Evolutionary conservation across 1,140 invertebrate species (phyloP).

Genomic region (Radopholus similis): DNA sequence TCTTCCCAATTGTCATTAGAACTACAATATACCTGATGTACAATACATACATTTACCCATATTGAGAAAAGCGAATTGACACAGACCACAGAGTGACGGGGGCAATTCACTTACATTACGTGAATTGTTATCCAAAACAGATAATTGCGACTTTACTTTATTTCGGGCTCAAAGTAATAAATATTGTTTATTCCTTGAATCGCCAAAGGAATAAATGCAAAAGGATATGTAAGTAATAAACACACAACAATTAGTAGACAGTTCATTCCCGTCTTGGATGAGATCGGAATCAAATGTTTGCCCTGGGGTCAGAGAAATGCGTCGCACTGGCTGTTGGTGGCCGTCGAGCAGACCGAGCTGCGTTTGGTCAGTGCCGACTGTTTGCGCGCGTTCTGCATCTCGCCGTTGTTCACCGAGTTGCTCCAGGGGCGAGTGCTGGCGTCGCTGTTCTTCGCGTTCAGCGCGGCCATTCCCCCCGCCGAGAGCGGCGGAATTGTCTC

Average conservation of each 20-base stretch:
- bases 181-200: too few relatives aligned
- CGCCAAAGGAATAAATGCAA: not conserved
- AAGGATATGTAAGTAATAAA: not conserved
- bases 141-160: too few relatives aligned
- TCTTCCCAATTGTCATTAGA: too few relatives aligned
- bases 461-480: not conserved
- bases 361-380: constrained; percentile 8
- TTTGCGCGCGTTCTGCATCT: not conserved
- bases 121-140: too few relatives aligned
- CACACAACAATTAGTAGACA: too few relatives aligned
- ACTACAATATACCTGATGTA: too few relatives aligned
- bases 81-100: too few relatives aligned
- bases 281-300: too few relatives aligned
- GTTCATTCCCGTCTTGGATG: not conserved
- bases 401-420: constrained; percentile 5
- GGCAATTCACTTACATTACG: too few relatives aligned
- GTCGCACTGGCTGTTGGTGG: constrained; percentile 16
- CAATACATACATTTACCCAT: too few relatives aligned
- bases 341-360: constrained; percentile 8
- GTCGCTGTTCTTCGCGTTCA: not conserved
- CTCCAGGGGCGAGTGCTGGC: not conserved
- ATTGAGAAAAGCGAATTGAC: too few relatives aligned
- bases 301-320: constrained; percentile 4
- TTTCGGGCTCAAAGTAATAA: too few relatives aligned
- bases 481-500: constrained; percentile 9